phyloP scores from a whole-genome alignment of 2,888 invertebrate genomes.

The Pecten maximus region DNA sequence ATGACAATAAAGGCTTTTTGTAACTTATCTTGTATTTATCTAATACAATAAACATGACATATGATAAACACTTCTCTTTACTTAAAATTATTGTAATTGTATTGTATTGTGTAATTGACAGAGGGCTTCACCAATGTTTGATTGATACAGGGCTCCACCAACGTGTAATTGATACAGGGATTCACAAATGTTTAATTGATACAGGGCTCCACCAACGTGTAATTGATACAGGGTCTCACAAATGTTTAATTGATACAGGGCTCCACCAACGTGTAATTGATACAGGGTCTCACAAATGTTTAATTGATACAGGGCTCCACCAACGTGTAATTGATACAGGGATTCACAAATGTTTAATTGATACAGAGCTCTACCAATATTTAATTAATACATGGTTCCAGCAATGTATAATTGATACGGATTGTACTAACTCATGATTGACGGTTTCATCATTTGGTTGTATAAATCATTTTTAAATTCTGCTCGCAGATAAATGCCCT shows the following conservation, averaged over 20 bases:
- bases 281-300: neutral
- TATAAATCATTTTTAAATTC: neutral
- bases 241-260: neutral
- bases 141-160: no score
- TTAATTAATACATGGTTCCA: no score
- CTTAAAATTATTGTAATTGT: neutral
- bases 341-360: neutral
- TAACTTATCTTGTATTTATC: no score
- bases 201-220: neutral
- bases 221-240: no score
- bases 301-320: neutral
- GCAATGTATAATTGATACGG: no score
- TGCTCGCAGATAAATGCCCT: conserved; percentile 47
- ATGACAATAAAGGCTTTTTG: no score
- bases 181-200: neutral
- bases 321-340: neutral
- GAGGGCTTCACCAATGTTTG: no score
- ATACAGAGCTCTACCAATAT: no score
- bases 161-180: neutral
- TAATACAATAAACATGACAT: no score
- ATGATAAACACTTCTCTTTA: no score
- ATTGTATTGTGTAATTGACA: neutral
- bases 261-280: neutral
- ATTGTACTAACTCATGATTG: no score
- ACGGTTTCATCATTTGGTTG: no score